Evolutionary conservation across 2,888 invertebrate species (phyloP), one percentile per base, ranked within the genome.

Genomic region (Capitulum mitella): DNA sequence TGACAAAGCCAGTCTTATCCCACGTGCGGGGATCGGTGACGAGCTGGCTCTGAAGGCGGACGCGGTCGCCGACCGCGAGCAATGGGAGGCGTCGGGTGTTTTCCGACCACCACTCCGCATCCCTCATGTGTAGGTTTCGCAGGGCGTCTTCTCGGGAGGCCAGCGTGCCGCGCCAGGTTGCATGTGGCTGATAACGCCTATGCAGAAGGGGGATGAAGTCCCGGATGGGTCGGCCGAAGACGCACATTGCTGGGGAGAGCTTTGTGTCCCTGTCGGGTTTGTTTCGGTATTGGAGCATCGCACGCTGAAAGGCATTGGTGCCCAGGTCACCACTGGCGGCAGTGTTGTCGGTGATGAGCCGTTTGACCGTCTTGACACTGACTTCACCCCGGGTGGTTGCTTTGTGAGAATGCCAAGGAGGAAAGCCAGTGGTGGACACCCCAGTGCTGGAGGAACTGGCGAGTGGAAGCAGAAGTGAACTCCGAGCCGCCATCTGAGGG

Each of bases 251-350:
- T 6, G 80, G 79, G 40, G 51, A 80, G 6, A 75, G 14, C 34
- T 76, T 46, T 43, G 77, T 80, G 64, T 80, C 79, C 14, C 58
- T 16, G 75, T 79, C 79, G 10, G 79, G 80, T 0, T 78, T 79
- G 64, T 80, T 80, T 3, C 78, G 58, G 64, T 75, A 80, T 51
- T 80, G 80, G 8, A 80, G 76, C 3, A 80, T 74, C 75, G 80
- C 79, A 12, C 74, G 46, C 40, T 78, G 75, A 40, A 79, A 77
- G 19, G n/a, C 51, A 5, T 79, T 64, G 22, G 75, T 80, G 78
- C 78, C 75, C 58, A 80, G 76, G 43, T 51, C 32, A 26, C 78
- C 80, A 26, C 78, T 29, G 26, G 78, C 26, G 22, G 19, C 46
- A 16, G 79, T 79, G 74, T 77, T 79, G 76, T 79, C 79, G 16